Base-by-base conservation (phyloP, 64 coral and sea anemone species). In the Trachythela sp. region DNA sequence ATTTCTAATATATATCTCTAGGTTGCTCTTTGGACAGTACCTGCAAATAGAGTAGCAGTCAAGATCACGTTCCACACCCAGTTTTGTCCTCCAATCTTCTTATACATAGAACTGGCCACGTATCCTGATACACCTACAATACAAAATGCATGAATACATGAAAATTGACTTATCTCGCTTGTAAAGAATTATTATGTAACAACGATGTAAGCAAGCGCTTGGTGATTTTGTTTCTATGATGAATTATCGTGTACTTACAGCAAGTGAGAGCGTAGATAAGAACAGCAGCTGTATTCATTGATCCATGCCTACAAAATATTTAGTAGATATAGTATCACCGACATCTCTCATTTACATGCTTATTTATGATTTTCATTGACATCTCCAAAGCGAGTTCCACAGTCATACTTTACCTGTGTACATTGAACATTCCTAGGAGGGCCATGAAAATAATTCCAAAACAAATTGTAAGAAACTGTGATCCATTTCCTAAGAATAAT, bases 51-150 rank as follows among this genome's bases (percentile, higher is more conserved):
- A 56, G 93, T 91, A 24, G 96, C 88, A 1, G 96, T 99, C 48
- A 99, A 76, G 20, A 99, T 85, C 77, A 94, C 88, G 40, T 93
- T 99, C 96, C 96, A 99, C n/a, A 99, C 96, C 96, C 96, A 99
- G 48, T 95, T 95, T 33, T 94, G 92, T 24, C 96, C 96, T 14
- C 96, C 93, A 70, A 99, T 99, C 51, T 99, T 99, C 50, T 89
- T 99, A 72, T 99, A 99, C 38, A 88, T 94, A 48, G 92, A 93
- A 43, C 93, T 93, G 6, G 96, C 88, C 33, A 99, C 93, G 87
- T 94, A 99, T 9, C 96, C 96, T 54, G 96, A 99, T 9, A 99
- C 76, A 87, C 96, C 96, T 99, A 51, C 13, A 80, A 87, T 34
- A 48, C 60, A 84, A 48, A 85, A 70, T 38, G 2, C 8, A 83